phyloP scores from a whole-genome alignment of 2,113 vertebrate species.

The Myiagra hebetior region DNA sequence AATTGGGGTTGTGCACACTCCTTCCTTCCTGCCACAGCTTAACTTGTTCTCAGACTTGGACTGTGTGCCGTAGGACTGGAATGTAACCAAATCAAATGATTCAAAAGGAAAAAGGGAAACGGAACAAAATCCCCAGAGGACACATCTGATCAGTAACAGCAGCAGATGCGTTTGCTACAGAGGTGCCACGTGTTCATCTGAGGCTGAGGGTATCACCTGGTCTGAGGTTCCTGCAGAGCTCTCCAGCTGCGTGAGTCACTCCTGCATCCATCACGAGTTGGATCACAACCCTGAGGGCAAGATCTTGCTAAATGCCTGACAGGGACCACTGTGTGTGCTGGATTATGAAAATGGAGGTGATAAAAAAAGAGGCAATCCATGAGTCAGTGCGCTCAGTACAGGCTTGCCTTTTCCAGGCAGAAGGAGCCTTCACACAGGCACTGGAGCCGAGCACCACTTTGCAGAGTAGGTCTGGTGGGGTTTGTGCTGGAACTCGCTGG shows the following conservation, averaged over 20 bases:
- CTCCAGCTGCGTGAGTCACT: background rate
- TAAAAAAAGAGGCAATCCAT: background rate
- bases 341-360: background rate
- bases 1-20: background rate
- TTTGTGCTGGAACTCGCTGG: background rate
- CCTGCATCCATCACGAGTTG: background rate
- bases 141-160: background rate
- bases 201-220: background rate
- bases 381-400: background rate
- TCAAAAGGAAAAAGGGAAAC: conserved; percentile 14
- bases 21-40: conserved; percentile 18
- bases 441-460: background rate
- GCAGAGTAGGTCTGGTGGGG: background rate
- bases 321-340: background rate
- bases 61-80: background rate
- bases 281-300: background rate
- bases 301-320: background rate
- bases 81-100: background rate
- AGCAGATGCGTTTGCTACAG: background rate
- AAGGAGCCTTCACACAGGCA: background rate
- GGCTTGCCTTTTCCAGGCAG: conserved; percentile 18
- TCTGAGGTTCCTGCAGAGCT: background rate
- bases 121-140: background rate
- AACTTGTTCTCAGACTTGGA: conserved; percentile 23
- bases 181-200: background rate